A percentile compares a stretch with the other conserved stretches of the same genome.
Conservation (phyloP, 2,797 vertebrate species). For the Acropternis orthonyx region DNA sequence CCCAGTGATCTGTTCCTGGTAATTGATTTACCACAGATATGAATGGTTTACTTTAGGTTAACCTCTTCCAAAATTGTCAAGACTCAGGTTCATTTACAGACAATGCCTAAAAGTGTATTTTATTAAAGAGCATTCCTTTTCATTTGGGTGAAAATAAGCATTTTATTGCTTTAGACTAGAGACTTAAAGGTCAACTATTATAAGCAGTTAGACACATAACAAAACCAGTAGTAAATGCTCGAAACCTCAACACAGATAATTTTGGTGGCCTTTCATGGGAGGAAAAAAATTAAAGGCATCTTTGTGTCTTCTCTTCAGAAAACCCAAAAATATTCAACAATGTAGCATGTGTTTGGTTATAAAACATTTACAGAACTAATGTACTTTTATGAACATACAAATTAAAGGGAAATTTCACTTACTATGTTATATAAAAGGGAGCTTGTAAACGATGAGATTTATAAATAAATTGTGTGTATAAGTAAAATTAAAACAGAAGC, state of each 20-base stretch:
- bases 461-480: neutral
- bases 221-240: slow-evolving; percentile 54
- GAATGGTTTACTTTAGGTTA: slow-evolving; percentile 70
- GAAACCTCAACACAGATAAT: slow-evolving; percentile 46
- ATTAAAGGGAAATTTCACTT: neutral
- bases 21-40: slow-evolving; percentile 79
- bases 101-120: slow-evolving; percentile 73
- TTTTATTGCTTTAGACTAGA: slow-evolving; percentile 75
- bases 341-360: neutral
- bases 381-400: neutral
- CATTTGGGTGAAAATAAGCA: slow-evolving; percentile 79
- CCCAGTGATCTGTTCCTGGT: slow-evolving; percentile 79
- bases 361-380: neutral
- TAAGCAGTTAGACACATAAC: slow-evolving; percentile 47
- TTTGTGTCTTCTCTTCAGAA: neutral
- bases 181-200: slow-evolving; percentile 72
- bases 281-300: neutral
- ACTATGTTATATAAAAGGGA: neutral
- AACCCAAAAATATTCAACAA: neutral
- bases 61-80: slow-evolving; percentile 73
- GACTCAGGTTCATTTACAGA: slow-evolving; percentile 71
- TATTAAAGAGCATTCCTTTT: slow-evolving; percentile 80
- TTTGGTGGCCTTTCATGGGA: neutral
- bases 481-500: slow-evolving; percentile 4
- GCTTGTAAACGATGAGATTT: neutral